A percentile compares a stretch with the other conserved stretches of the same genome.
These are phyloP conservation scores for Willowsia nigromaculata DNA, from an alignment of 2,888 invertebrate species.

Conservation along the genomic window DNA sequence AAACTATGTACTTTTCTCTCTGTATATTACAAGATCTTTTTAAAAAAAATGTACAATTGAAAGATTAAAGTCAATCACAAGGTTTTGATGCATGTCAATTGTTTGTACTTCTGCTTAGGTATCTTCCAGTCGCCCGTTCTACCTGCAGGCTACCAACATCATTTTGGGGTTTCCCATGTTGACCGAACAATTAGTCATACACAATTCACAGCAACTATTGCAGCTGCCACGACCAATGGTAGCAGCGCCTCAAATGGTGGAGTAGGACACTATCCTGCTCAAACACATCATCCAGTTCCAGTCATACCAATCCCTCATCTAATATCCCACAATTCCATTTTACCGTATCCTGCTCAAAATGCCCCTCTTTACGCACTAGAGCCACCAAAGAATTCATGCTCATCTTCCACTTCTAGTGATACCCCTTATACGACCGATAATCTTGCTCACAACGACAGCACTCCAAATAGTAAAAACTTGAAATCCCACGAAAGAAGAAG, in stretches of 20 bases:
- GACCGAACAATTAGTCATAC: conserved; percentile 66
- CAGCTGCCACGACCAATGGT: conserved; percentile 1
- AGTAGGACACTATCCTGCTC: not conserved
- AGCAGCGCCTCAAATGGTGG: conserved; percentile 5
- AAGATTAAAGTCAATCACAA: not conserved
- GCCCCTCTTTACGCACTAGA: conserved; percentile 43
- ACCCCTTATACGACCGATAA: conserved; percentile 19
- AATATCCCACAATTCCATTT: conserved; percentile 54
- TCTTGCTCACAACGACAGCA: conserved; percentile 65
- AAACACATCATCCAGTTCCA: conserved; percentile 41
- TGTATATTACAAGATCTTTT: not conserved
- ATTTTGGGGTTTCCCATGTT: conserved; percentile 53
- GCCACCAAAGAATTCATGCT: conserved; percentile 23
- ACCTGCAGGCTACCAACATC: conserved; percentile 59
- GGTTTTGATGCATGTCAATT: not conserved
- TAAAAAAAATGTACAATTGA: not conserved
- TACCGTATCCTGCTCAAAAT: conserved; percentile 59
- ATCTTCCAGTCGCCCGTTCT: conserved; percentile 71
- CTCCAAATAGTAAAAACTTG: conserved; percentile 8
- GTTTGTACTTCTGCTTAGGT: conserved; percentile 44
- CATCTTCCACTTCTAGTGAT: conserved; percentile 39
- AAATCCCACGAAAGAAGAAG: conserved; percentile 39
- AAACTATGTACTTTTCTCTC: too few relatives aligned
- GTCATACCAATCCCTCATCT: conserved; percentile 54
- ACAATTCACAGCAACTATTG: conserved; percentile 54